Evolutionary conservation across 2,888 invertebrate species (phyloP), one percentile per base, ranked within the genome.

Genomic region (Baronia brevicornis): DNA sequence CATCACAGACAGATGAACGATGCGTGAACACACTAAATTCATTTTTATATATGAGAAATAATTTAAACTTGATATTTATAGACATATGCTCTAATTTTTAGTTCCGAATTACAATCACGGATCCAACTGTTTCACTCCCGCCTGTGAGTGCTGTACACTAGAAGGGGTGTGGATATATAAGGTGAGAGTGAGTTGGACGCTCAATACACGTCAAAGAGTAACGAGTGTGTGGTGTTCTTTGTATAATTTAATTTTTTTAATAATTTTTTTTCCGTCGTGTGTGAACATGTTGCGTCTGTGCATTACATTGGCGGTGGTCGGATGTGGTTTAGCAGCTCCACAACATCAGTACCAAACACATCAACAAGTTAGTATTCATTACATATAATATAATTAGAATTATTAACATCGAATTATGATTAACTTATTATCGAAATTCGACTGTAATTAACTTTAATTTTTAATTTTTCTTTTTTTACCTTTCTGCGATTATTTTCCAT

Each of bases 151-250:
- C 43, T 34, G 29, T 30, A 35, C 38, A 37, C 32, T 60, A 77
- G 79, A 69, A 75, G 80, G 80, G 80, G 72, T 79, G 78, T 39
- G 58, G 60, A 57, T 82, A 82, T 84, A 82, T 77, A 82, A 70
- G 70, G 73, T 60, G 74, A 72, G 67, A 65, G 70, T 67, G 31
- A 45, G 46, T 45, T 49, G 62, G 64, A 71, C 67, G 69, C 70
- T 65, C 57, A 58, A 62, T 60, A 70, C 48, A 57, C 65, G 60
- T 69, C 70, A n/a, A n/a, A n/a, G 70, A 71, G 56, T 48, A 48
- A 42, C 68, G 75, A 70, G 78, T 65, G 77, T 75, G 75, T 63
- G 58, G 67, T 68, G 69, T 51, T 43, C 49, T 51, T 57, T 43
- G n/a, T n/a, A n/a, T n/a, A n/a, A 48, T 51, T 48, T 47, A 50